Conservation (phyloP, 1,140 invertebrate species). For the Aphelenchoides fujianensis region DNA sequence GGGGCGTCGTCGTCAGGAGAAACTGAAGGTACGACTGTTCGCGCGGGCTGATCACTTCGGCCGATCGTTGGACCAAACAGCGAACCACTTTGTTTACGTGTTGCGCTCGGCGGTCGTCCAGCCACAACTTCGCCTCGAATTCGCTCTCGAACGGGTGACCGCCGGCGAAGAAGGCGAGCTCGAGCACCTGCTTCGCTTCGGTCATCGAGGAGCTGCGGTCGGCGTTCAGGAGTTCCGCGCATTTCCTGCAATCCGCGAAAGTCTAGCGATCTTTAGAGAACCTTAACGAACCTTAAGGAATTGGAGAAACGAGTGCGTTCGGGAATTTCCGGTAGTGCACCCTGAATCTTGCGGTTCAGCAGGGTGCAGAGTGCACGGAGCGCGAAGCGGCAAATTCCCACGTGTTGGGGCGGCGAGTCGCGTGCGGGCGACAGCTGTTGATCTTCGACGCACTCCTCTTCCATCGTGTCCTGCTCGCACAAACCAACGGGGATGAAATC, state of each 20-base stretch:
- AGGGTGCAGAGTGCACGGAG: slow-evolving; percentile 71
- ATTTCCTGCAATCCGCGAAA: too few relatives aligned
- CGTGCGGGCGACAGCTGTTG: slow-evolving; percentile 9
- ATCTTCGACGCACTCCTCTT: slow-evolving; percentile 40
- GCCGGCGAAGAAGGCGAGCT: slow-evolving; percentile 76
- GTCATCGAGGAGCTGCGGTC: slow-evolving; percentile 58
- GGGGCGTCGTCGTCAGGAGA: not conserved
- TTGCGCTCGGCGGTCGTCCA: slow-evolving; percentile 40
- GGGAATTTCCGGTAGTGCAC: slow-evolving; percentile 35
- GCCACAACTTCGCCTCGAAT: slow-evolving; percentile 39
- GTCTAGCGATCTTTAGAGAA: too few relatives aligned
- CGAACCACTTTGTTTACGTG: slow-evolving; percentile 40
- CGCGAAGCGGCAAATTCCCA: slow-evolving; percentile 72
- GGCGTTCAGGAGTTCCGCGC: slow-evolving; percentile 46
- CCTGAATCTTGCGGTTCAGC: slow-evolving; percentile 64
- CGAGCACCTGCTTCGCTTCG: slow-evolving; percentile 72
- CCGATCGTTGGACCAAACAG: not conserved
- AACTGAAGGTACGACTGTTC: not conserved
- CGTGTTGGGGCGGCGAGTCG: slow-evolving; percentile 17
- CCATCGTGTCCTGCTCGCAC: slow-evolving; percentile 63
- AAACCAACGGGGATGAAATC: not conserved
- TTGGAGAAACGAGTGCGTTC: slow-evolving; percentile 33
- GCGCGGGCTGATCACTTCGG: not conserved
- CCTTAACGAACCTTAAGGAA: slow-evolving; percentile 40
- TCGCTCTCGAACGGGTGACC: slow-evolving; percentile 38